Evolutionary conservation across 1,140 invertebrate species (phyloP), one percentile per base, ranked within the genome.

Genomic region (Drosophila repletoides): DNA sequence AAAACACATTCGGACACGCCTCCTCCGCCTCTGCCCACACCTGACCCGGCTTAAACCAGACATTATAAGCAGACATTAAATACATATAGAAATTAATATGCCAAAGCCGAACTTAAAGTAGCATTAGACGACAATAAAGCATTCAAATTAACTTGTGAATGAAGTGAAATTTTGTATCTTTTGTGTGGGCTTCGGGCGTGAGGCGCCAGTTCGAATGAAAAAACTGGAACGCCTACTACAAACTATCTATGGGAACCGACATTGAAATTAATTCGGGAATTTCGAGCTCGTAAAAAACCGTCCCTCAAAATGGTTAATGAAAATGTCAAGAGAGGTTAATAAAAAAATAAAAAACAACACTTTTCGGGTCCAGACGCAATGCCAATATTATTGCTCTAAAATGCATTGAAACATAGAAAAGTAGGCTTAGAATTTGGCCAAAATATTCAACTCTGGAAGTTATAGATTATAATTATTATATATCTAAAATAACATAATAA

Each of bases 21-120:
- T 36, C 22, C 40, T 12, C 21, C 38, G 4, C 14, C 36, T 33
- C 4, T 24, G 2, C 9, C 29, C 29, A n/a, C 34, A 31, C 7
- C 0, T 2, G 9, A 24, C 10, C 7, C 34, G 12, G 49, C 26
- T 17, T 24, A 4, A 29, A 31, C 1, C 14, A 17, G 24, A 9
- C 24, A 46, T 15, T n/a, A 46, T 28, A 43, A 10, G 2, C n/a
- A n/a, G 1, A 15, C 41, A 36, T 26, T 17, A 17, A 15, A 45
- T 58, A 48, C 19, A 53, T 63, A 34, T 45, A 21, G 21, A 41
- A 22, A 34, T 81, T 64, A 79, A 84, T 84, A 83, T 84, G 59
- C 79, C 77, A 51, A 84, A 79, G 65, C 61, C 74, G 56, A 56
- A 51, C 59, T 77, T 70, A 59, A 83, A 76, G 65, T 83, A 83